Percentiles rank a stretch among this genome's conserved stretches.
Evolutionary conservation across 2,797 vertebrate species (phyloP).

Genomic region (Odontamblyopus rebecca): DNA sequence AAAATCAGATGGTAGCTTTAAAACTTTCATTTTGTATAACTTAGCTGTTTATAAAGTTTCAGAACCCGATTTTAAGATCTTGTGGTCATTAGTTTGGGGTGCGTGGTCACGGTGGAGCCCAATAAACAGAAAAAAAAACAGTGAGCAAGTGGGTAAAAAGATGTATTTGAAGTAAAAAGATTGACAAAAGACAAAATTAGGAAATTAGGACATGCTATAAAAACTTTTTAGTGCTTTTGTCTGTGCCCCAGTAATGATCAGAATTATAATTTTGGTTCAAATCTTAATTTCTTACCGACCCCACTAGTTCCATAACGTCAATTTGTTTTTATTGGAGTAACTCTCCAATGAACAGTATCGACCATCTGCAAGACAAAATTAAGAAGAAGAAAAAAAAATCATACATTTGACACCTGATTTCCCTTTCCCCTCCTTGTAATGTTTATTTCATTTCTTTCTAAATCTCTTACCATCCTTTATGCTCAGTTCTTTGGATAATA

Average conservation of each 20-base stretch:
- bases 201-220: neutral
- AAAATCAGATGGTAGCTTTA: too few species aligned
- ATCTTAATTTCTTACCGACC: constrained; percentile 17
- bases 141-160: neutral
- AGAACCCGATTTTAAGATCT: too few species aligned
- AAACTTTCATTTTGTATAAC: too few species aligned
- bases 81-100: too few species aligned
- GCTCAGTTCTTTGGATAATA: neutral
- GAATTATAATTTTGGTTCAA: constrained; percentile 15
- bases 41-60: too few species aligned
- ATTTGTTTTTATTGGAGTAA: constrained; percentile 49
- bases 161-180: neutral
- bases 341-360: constrained; percentile 55
- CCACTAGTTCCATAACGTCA: constrained; percentile 21
- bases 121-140: neutral
- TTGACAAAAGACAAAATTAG: neutral
- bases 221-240: constrained; percentile 1
- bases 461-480: neutral
- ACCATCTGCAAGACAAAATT: constrained; percentile 50
- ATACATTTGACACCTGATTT: constrained; percentile 53
- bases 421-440: constrained; percentile 48
- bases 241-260: neutral
- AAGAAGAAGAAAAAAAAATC: constrained; percentile 53
- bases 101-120: too few species aligned
- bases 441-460: constrained; percentile 29